These are phyloP conservation scores for Caenorhabditis angaria DNA, from an alignment of 2,888 invertebrate genomes.

Conservation along the genomic window DNA sequence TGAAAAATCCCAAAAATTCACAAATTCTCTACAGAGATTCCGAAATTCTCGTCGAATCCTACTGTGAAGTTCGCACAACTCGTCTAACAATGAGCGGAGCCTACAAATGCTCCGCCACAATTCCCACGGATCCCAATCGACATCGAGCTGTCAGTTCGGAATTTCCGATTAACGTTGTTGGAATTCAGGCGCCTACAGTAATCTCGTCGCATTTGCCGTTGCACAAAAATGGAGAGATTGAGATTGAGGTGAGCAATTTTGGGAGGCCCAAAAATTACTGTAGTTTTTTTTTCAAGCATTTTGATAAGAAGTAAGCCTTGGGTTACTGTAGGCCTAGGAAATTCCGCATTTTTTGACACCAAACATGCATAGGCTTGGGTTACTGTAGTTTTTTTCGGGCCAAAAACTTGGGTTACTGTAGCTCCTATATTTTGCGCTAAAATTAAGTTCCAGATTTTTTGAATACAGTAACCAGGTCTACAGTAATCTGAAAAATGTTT, in stretches of 20 bases:
- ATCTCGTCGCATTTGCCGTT: constrained; percentile 14
- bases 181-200: constrained; percentile 20
- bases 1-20: not conserved
- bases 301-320: too few relatives aligned
- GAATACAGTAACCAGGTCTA: too few relatives aligned
- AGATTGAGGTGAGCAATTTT: constrained; percentile 25
- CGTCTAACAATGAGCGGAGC: constrained; percentile 27
- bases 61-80: constrained; percentile 25
- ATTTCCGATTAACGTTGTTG: constrained; percentile 30
- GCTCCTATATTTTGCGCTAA: too few relatives aligned
- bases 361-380: too few relatives aligned
- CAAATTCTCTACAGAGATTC: constrained; percentile 2
- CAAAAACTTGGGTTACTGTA: too few relatives aligned
- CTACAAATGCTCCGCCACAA: constrained; percentile 26
- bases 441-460: too few relatives aligned
- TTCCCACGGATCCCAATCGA: constrained; percentile 18
- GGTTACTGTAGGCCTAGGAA: too few relatives aligned
- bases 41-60: constrained; percentile 36
- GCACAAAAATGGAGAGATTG: constrained; percentile 25
- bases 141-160: constrained; percentile 38
- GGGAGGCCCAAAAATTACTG: too few relatives aligned
- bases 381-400: too few relatives aligned
- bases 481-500: too few relatives aligned
- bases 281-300: too few relatives aligned
- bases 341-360: too few relatives aligned